phyloP scores from a whole-genome alignment of 2,797 vertebrate genomes.

The Poeciliopsis gracilis region DNA sequence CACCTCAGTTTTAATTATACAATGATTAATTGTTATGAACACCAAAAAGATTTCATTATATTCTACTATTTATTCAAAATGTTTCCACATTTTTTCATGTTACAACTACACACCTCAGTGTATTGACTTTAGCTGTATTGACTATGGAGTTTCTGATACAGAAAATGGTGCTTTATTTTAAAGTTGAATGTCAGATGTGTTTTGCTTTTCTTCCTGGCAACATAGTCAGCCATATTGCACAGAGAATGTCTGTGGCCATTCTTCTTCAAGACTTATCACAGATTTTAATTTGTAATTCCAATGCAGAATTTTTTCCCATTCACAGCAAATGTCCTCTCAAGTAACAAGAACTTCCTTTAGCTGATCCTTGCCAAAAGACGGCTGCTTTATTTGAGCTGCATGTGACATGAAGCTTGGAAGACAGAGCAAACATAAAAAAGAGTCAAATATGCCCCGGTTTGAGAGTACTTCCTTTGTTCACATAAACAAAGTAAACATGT shows the following conservation, averaged over 20 bases:
- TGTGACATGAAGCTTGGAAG: not conserved
- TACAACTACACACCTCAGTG: not conserved
- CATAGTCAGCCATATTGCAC: not conserved
- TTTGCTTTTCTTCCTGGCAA: not conserved
- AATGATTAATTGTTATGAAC: no score
- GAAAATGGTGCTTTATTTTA: not conserved
- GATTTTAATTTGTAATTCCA: not conserved
- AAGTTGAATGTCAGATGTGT: not conserved
- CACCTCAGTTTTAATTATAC: no score
- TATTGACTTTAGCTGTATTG: no score
- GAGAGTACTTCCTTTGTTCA: not conserved
- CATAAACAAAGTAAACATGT: not conserved
- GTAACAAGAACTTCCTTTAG: not conserved
- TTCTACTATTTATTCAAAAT: not conserved
- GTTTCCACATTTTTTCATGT: not conserved
- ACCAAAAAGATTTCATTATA: no score
- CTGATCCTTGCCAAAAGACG: not conserved
- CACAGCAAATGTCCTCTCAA: not conserved
- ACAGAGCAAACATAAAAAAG: not conserved
- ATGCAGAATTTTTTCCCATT: not conserved
- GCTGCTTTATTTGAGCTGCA: not conserved
- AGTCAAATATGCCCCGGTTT: not conserved
- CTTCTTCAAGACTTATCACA: not conserved
- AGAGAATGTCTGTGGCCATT: not conserved
- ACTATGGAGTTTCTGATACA: no score